Evolutionary conservation across 2,113 vertebrate species (phyloP).

Genomic region (Tapirus terrestris): DNA sequence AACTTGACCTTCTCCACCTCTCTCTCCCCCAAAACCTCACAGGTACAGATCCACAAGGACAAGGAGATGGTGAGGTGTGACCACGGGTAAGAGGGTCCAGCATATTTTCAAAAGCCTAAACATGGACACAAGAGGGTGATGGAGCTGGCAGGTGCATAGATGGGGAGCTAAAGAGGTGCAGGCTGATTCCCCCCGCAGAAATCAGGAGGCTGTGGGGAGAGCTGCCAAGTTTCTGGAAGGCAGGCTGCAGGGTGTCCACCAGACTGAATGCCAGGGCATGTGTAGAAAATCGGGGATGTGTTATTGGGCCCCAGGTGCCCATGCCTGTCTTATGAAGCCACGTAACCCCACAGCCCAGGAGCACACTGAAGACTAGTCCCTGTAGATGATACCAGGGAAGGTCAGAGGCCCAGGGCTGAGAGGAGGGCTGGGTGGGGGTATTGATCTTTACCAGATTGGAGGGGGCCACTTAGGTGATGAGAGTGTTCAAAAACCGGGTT

Average conservation of each 20-base stretch:
- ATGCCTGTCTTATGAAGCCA: not conserved
- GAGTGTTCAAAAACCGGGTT: not conserved
- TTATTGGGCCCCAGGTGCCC: too few species aligned
- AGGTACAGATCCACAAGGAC: not conserved
- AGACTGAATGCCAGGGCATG: not conserved
- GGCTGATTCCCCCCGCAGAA: not conserved
- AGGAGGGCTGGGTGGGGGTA: not conserved
- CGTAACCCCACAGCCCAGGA: not conserved
- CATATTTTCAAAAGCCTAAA: not conserved
- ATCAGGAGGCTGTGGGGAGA: not conserved
- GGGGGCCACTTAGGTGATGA: not conserved
- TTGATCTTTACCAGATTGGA: not conserved
- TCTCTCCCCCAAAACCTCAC: not conserved
- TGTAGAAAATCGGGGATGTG: not conserved
- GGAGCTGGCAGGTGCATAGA: not conserved
- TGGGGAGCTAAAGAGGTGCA: not conserved
- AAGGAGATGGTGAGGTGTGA: not conserved
- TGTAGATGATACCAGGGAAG: not conserved
- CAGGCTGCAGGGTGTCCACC: not conserved
- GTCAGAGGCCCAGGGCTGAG: too few species aligned
- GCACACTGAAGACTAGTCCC: not conserved
- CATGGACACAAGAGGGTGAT: rapidly evolving
- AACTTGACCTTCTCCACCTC: not conserved
- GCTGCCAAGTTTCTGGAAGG: not conserved
- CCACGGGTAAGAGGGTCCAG: too few species aligned